A percentile compares a stretch with the other conserved stretches of the same genome.
Evolutionary conservation across 2,888 invertebrate genomes (phyloP).

Genomic region (Acronicta aceris): DNA sequence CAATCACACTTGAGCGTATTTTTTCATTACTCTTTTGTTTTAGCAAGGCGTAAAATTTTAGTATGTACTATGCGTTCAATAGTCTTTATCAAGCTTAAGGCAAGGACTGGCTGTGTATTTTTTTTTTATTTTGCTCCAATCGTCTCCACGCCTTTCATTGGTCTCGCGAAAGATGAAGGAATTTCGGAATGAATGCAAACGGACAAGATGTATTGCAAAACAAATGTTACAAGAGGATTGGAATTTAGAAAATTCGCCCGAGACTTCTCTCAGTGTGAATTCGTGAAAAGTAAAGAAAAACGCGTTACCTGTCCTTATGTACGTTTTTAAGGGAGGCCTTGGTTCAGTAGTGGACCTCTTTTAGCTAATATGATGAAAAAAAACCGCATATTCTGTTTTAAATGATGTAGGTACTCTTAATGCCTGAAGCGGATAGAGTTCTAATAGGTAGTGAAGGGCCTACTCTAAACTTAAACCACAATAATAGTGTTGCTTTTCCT

Average conservation of each 20-base stretch:
- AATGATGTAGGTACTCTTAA: no score
- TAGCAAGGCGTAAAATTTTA: constrained; percentile 8
- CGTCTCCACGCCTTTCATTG: background rate
- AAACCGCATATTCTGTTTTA: no score
- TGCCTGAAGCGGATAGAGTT: no score
- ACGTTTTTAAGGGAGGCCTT: no score
- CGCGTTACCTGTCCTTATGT: no score
- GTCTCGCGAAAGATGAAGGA: background rate
- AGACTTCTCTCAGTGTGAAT: background rate
- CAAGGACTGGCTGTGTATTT: constrained; percentile 1
- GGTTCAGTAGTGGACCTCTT: no score
- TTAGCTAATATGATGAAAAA: no score
- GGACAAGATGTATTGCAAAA: background rate
- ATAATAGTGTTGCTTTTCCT: no score
- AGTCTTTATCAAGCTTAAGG: constrained; percentile 13
- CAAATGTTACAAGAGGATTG: background rate
- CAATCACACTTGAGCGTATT: background rate
- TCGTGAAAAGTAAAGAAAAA: background rate
- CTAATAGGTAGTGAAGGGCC: no score
- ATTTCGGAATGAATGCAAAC: constrained; percentile 1
- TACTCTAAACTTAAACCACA: no score
- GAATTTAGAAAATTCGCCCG: constrained; percentile 4
- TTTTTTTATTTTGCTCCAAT: background rate
- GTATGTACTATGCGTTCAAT: background rate
- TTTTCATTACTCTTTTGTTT: background rate